Base-by-base conservation (phyloP, 2,888 invertebrate species). In the Drosophila anomalipes region DNA sequence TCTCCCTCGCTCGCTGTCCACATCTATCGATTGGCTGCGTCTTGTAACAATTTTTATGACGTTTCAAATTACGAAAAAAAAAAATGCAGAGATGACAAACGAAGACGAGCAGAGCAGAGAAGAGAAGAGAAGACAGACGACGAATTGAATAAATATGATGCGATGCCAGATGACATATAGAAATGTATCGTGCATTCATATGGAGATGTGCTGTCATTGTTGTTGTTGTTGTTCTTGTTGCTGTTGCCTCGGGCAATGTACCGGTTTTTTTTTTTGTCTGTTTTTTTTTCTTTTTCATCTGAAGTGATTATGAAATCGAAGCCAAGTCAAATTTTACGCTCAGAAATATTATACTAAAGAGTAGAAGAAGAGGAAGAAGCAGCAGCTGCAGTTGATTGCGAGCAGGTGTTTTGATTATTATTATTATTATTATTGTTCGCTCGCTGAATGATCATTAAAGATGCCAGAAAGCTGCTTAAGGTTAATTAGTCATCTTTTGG, bases 401-500 rank as follows among this genome's bases (percentile, higher is more conserved):
- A 69, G 64, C 81, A 81, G 81, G 89, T 88, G 89, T 72, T 79
- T 71, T 74, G 61, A 71, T 73, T 79, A 44, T 70, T 74, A 26
- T 22, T 41, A 41, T 70, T 56, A 65, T 79, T 81, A 52, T 70
- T 80, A 72, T 65, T 35, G 9, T 6, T 39, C 73, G 51, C 49
- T 62, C 62, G 39, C 51, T 51, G 68, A 66, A 76, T 75, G 73
- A 72, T 70, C 53, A 73, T 73, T 69, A 41, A 72, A 75, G 56
- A 49, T 16, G 14, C 2, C 26, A 9, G 14, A 41, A 74, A 79
- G 75, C 77, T 70, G 89, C 78, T 85, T 91, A 79, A 86, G 75
- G 70, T 83, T 89, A 91, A 89, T 89, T 89, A 89, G 89, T 88
- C 86, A 83, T 88, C 73, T 82, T 78, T 64, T 14, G 39, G 33